phyloP scores from a whole-genome alignment of 2,888 invertebrate species.

The Ditula angustiorana region DNA sequence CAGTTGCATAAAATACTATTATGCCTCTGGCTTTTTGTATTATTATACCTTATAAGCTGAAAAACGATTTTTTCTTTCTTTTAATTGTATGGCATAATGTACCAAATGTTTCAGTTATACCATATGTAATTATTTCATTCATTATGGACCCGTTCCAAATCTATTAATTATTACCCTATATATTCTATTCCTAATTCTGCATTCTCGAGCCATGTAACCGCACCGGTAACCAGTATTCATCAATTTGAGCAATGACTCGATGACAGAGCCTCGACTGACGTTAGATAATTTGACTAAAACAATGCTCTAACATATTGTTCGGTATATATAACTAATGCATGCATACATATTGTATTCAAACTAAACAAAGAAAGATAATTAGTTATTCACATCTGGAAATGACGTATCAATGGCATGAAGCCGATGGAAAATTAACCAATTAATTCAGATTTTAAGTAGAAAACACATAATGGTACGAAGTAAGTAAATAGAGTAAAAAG shows the following conservation, averaged over 20 bases:
- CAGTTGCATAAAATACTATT: no score
- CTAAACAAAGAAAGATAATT: background rate
- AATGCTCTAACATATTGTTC: background rate
- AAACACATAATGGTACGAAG: no score
- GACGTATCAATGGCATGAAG: background rate
- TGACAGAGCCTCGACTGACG: constrained; percentile 27
- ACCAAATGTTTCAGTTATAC: no score
- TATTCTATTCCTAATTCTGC: no score
- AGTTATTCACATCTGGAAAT: background rate
- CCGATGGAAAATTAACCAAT: background rate
- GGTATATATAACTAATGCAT: background rate
- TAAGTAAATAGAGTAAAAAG: background rate
- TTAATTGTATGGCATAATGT: no score
- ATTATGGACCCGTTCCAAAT: no score
- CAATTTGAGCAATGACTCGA: constrained; percentile 30
- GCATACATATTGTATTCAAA: background rate
- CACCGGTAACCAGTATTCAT: constrained; percentile 8
- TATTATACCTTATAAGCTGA: no score
- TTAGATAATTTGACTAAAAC: constrained; percentile 21
- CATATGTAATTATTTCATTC: no score
- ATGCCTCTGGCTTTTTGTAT: no score
- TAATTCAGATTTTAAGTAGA: background rate
- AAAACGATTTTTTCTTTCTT: no score
- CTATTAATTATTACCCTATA: no score
- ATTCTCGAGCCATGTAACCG: constrained; percentile 11